These are phyloP conservation scores for Sylvia borin DNA, from an alignment of 2,797 vertebrate species.

Conservation along the genomic window DNA sequence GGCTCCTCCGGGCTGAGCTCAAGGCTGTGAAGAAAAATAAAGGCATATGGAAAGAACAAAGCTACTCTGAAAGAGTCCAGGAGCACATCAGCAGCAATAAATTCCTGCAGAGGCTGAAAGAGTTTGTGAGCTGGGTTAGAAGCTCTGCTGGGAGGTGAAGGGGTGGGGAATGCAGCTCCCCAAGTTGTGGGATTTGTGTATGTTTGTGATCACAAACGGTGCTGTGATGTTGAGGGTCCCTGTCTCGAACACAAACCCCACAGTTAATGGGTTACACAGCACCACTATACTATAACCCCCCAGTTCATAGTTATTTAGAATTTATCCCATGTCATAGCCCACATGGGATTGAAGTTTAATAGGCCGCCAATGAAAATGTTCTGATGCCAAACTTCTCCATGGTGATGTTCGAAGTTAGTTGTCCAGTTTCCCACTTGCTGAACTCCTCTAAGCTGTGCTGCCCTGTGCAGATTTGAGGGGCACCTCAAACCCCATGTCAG, in stretches of 20 bases:
- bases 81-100: conserved; percentile 32
- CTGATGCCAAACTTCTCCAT: not conserved
- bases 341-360: fast-evolving
- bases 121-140: conserved; percentile 45
- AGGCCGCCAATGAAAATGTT: not conserved
- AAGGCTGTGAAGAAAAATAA: conserved; percentile 84
- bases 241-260: not conserved
- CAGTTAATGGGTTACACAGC: not conserved
- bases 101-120: conserved; percentile 62
- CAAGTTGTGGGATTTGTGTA: fast-evolving
- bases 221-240: not conserved
- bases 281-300: not conserved
- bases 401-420: not conserved
- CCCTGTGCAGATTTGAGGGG: not conserved
- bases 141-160: conserved; percentile 12
- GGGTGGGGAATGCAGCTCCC: not conserved
- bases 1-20: conserved; percentile 87
- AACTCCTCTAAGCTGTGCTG: not conserved
- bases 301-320: not conserved
- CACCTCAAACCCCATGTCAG: not conserved
- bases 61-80: conserved; percentile 74
- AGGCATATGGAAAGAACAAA: conserved; percentile 89
- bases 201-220: not conserved
- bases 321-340: not conserved
- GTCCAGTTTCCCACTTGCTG: not conserved